These are phyloP conservation scores for Patella depressa DNA, from an alignment of 2,888 invertebrate genomes.

Conservation along the genomic window DNA sequence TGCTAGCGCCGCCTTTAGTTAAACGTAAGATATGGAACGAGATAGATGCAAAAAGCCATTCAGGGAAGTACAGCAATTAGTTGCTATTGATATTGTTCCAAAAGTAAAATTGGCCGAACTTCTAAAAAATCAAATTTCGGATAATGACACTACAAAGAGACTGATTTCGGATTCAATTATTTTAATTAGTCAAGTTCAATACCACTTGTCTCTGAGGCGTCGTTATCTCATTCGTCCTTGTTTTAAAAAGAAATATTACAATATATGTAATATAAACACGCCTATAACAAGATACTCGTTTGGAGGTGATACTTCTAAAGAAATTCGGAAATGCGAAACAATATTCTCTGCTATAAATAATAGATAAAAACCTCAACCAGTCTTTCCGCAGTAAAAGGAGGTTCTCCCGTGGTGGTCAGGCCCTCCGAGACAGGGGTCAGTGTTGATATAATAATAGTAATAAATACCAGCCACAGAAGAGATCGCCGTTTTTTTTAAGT, in stretches of 20 bases:
- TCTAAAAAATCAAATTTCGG: neutral
- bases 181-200: neutral
- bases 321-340: neutral
- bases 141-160: neutral
- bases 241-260: neutral
- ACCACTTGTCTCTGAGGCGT: neutral
- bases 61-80: neutral
- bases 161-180: neutral
- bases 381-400: no score
- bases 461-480: neutral
- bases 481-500: neutral
- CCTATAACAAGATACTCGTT: neutral
- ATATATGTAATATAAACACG: neutral
- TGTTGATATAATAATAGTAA: neutral
- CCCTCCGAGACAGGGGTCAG: no score
- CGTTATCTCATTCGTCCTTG: neutral
- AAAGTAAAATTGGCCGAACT: neutral
- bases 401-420: no score
- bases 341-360: no score
- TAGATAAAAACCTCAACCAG: no score
- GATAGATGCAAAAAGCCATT: neutral
- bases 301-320: neutral
- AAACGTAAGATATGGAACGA: neutral
- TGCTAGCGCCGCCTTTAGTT: neutral
- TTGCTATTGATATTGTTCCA: neutral